Percentiles rank a stretch among this genome's conserved stretches.
These are phyloP conservation scores for Hyppa rectilinea DNA, from an alignment of 2,888 invertebrate species.

Conservation along the genomic window DNA sequence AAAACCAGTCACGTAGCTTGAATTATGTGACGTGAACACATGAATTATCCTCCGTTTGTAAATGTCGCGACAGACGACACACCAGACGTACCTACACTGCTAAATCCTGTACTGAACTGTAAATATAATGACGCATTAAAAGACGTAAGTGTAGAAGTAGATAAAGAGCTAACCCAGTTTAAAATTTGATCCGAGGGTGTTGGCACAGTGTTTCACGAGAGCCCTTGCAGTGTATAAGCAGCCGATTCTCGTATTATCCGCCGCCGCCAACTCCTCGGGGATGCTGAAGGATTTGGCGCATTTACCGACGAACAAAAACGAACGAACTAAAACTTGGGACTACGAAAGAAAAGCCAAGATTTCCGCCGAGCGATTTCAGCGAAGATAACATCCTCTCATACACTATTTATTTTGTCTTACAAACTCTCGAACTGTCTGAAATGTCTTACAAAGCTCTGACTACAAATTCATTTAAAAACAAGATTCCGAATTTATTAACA, in stretches of 20 bases:
- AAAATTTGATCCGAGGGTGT: slow-evolving; percentile 79
- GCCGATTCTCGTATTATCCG: slow-evolving; percentile 80
- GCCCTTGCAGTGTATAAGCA: slow-evolving; percentile 80
- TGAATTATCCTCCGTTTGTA: slow-evolving; percentile 61
- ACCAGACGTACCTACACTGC: slow-evolving; percentile 35
- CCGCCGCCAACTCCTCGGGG: slow-evolving; percentile 73
- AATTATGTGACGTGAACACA: slow-evolving; percentile 64
- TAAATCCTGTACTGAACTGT: slow-evolving; percentile 43
- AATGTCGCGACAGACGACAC: slow-evolving; percentile 49
- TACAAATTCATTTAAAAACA: too few species aligned
- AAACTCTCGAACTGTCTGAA: too few species aligned
- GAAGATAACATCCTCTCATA: slow-evolving; percentile 71
- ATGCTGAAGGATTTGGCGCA: slow-evolving; percentile 81
- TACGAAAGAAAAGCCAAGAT: slow-evolving; percentile 73
- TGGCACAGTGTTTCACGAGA: slow-evolving; percentile 77
- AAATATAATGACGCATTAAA: slow-evolving; percentile 41
- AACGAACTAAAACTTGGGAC: slow-evolving; percentile 69
- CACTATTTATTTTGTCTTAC: slow-evolving; percentile 78
- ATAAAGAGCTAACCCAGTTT: slow-evolving; percentile 75
- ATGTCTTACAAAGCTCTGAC: too few species aligned
- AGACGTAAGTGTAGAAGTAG: slow-evolving; percentile 18
- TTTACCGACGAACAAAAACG: slow-evolving; percentile 78
- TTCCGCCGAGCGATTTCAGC: slow-evolving; percentile 71
- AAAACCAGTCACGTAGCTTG: slow-evolving; percentile 63
- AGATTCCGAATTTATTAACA: too few species aligned